Evolutionary conservation across 1,140 invertebrate species (phyloP).

Genomic region (Anoplophora glabripennis): DNA sequence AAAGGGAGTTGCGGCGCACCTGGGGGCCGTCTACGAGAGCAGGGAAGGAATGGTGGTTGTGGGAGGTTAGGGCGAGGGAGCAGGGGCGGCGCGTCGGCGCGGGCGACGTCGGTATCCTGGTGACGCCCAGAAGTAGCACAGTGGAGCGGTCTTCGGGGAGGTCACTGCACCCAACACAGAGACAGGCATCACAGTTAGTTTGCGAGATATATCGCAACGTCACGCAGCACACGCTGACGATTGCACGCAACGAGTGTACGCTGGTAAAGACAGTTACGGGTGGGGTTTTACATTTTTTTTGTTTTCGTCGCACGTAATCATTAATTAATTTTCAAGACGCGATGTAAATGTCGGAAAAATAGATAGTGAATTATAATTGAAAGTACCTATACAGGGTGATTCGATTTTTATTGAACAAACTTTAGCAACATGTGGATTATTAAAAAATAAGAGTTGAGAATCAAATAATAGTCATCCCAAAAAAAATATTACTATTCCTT

Average conservation of each 20-base stretch:
- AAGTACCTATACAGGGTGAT: no score
- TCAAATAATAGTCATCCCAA: no score
- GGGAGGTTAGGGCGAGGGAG: constrained; percentile 29
- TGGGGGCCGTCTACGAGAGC: constrained; percentile 14
- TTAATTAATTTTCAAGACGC: neutral
- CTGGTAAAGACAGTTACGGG: neutral
- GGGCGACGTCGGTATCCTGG: constrained; percentile 45
- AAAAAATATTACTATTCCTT: no score
- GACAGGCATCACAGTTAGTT: neutral
- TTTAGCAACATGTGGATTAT: no score
- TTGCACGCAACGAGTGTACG: no score
- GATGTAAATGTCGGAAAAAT: no score
- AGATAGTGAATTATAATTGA: no score
- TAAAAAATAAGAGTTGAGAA: no score
- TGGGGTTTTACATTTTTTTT: neutral
- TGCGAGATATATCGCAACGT: no score
- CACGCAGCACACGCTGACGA: no score
- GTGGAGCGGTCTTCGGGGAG: constrained; percentile 44
- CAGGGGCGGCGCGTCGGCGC: constrained; percentile 38
- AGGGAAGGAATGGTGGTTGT: neutral
- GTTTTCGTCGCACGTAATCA: constrained; percentile 5
- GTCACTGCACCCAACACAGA: constrained; percentile 39
- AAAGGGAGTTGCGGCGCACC: constrained; percentile 16
- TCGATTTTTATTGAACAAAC: no score
- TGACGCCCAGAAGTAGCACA: constrained; percentile 45